Base-by-base conservation (phyloP, 1,140 invertebrate genomes). In the Heliconius melpomene region DNA sequence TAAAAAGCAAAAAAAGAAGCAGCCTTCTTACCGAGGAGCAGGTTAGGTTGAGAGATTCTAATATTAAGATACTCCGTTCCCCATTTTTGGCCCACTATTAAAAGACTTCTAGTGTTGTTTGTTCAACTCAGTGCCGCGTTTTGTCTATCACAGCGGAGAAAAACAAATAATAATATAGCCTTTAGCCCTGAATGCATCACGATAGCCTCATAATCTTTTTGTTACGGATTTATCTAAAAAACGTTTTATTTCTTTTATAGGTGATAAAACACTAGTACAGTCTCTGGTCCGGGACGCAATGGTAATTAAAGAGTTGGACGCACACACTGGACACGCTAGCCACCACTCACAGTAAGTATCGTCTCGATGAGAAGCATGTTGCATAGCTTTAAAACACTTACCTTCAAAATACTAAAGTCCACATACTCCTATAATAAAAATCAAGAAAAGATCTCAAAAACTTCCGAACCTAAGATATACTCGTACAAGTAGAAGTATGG, bases 251-350 rank as follows among this genome's bases (percentile, higher is more conserved):
- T 78, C 76, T 81, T 78, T 94, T 92, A 73, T 89, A 95, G 95
- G 97, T 95, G 97, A 98, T 89, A 97, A 97, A 95, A 96, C 96
- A 87, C 95, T 98, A 91, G 94, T 98, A 81, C 97, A 98, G 93
- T 97, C 97, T n/a, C 93, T 98, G 75, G 96, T 98, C 72, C 96
- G 97, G 93, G 98, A 98, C 90, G 97, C 98, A 8, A 96, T 96
- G 92, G 96, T 97, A 84, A 98, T 97, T 23, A 96, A 97, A 89
- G 96, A 96, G 88, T 96, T 97, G 87, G 96, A 96, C 93, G 95
- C 96, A 84, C 95, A 95, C 90, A 95, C 92, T 80, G 94, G 94
- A 91, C 91, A 94, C 76, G 89, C 93, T 16, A 91, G 87, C 75
- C 91, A 93, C 60, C 91, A 94, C 83, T 87, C 87, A 72, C 93